phyloP scores from a whole-genome alignment of 2,888 invertebrate genomes.

The Rhamnusium bicolor region DNA sequence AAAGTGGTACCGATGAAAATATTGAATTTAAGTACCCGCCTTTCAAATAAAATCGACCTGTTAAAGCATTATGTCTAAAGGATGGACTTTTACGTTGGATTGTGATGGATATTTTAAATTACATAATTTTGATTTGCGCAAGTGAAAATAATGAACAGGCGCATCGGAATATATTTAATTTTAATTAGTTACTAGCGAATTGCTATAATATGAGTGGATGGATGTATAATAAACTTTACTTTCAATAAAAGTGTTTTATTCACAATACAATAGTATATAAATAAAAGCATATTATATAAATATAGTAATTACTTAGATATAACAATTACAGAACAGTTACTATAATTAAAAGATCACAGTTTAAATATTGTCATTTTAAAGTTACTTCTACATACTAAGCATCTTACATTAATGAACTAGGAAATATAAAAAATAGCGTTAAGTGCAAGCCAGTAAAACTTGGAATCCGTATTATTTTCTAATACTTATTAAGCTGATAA shows the following conservation, averaged over 20 bases:
- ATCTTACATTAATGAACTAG: background rate
- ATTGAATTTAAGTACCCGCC: too few relatives aligned
- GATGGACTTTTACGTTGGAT: too few relatives aligned
- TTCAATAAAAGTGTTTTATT: slow-evolving; percentile 4
- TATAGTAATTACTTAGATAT: slow-evolving; percentile 4
- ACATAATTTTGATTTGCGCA: too few relatives aligned
- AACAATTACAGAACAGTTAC: background rate
- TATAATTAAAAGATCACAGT: slow-evolving; percentile 26
- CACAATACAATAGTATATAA: slow-evolving; percentile 18
- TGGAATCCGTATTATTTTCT: background rate
- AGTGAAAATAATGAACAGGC: too few relatives aligned
- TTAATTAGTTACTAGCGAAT: too few relatives aligned
- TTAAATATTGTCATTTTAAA: slow-evolving; percentile 20
- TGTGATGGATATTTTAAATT: too few relatives aligned
- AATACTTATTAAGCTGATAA: background rate
- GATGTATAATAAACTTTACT: too few relatives aligned
- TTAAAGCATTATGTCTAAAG: too few relatives aligned
- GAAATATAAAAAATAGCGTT: background rate
- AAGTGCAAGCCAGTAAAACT: background rate
- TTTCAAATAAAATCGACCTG: too few relatives aligned
- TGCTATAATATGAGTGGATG: too few relatives aligned
- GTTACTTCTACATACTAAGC: background rate
- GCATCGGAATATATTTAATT: too few relatives aligned
- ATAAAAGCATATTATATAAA: slow-evolving; percentile 21
- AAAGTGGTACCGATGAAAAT: too few relatives aligned